Conservation (phyloP, 1,140 invertebrate genomes). For the Panagrolaimus sp. region DNA sequence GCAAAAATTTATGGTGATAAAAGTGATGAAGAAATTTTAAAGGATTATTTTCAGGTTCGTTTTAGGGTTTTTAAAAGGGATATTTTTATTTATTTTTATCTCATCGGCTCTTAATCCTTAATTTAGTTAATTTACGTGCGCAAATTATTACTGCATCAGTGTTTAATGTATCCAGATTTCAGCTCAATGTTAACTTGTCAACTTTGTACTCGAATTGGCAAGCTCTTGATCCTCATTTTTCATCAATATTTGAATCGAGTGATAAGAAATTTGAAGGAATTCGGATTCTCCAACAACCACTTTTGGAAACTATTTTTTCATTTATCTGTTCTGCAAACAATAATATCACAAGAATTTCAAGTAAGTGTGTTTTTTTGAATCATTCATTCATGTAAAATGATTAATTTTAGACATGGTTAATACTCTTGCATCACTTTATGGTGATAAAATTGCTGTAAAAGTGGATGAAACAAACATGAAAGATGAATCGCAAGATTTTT, state of each 20-base stretch:
- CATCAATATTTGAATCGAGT: conserved; percentile 65
- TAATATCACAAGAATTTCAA: conserved; percentile 69
- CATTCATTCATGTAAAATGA: not conserved
- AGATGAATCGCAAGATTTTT: conserved; percentile 68
- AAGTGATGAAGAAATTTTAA: conserved; percentile 23
- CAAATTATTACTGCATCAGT: conserved; percentile 22
- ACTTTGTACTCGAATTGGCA: conserved; percentile 73
- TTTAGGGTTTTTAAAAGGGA: not conserved
- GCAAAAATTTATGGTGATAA: not conserved
- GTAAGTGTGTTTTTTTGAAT: conserved; percentile 20
- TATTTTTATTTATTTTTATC: conserved; percentile 22
- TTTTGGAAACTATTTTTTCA: conserved; percentile 84
- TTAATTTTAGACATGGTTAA: conserved; percentile 73
- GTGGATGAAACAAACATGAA: conserved; percentile 61
- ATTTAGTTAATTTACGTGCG: not conserved
- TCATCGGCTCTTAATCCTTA: not conserved
- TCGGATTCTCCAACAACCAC: conserved; percentile 82
- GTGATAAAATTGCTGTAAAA: conserved; percentile 66
- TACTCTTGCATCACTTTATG: conserved; percentile 77
- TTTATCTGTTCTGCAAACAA: conserved; percentile 98
- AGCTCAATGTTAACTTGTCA: conserved; percentile 63
- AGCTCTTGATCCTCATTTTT: conserved; percentile 69
- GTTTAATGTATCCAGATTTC: conserved; percentile 1
- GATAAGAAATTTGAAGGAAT: conserved; percentile 68
- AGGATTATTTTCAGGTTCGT: conserved; percentile 42